Conservation (phyloP, 2,888 invertebrate species). For the Spisula subtruncata region DNA sequence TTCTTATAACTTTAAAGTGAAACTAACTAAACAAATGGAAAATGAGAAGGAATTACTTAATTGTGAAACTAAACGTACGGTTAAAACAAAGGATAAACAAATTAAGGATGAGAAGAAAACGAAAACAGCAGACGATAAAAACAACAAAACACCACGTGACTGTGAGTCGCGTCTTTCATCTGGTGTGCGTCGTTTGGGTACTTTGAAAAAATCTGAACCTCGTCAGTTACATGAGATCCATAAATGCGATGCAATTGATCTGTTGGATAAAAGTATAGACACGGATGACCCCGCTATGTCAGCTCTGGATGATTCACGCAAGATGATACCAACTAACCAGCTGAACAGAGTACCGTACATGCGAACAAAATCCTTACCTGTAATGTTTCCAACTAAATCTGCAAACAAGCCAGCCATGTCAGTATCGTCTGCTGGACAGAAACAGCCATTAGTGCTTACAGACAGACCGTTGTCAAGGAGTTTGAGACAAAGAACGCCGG, state of each 20-base stretch:
- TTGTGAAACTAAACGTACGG: constrained; percentile 37
- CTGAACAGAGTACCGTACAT: constrained; percentile 37
- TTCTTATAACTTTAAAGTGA: constrained; percentile 46
- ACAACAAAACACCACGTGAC: constrained; percentile 45
- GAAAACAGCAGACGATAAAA: constrained; percentile 28
- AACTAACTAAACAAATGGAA: constrained; percentile 9
- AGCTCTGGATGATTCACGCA: constrained; percentile 23
- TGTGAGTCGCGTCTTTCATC: constrained; percentile 23
- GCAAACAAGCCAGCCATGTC: not conserved
- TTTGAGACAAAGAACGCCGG: constrained; percentile 45
- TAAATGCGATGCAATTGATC: constrained; percentile 75
- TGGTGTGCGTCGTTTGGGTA: constrained; percentile 51
- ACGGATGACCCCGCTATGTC: not conserved
- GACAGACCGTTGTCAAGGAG: constrained; percentile 54
- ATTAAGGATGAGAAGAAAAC: not conserved
- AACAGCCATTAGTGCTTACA: constrained; percentile 20
- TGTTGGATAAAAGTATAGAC: constrained; percentile 63
- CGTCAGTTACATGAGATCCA: constrained; percentile 62
- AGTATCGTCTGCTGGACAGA: not conserved
- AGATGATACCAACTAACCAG: constrained; percentile 28
- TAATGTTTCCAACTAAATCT: constrained; percentile 61
- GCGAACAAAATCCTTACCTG: constrained; percentile 63
- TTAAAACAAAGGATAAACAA: constrained; percentile 37
- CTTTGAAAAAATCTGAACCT: constrained; percentile 57
- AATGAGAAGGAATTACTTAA: not conserved